A percentile compares a stretch with the other conserved stretches of the same genome.
Evolutionary conservation across 2,797 vertebrate species (phyloP).

Genomic region (Sebastes glaucus): DNA sequence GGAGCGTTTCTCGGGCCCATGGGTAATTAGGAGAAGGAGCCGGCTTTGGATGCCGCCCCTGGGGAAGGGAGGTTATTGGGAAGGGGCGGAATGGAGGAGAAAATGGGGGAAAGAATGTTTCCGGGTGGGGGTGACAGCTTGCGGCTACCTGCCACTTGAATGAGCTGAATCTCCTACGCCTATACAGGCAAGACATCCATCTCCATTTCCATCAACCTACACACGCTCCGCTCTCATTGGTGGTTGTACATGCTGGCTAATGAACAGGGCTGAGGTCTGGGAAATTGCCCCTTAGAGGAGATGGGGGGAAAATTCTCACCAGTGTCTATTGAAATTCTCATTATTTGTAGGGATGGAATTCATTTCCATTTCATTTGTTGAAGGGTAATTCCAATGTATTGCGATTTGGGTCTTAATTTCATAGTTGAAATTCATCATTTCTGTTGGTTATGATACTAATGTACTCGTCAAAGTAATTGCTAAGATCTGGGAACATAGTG

Average conservation of each 20-base stretch:
- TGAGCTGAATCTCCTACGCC: conserved; percentile 34
- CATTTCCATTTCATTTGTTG: conserved; percentile 35
- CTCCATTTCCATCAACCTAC: conserved; percentile 54
- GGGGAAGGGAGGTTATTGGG: conserved; percentile 63
- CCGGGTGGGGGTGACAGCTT: conserved; percentile 34
- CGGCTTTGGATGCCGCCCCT: conserved; percentile 62
- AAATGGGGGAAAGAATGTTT: background rate
- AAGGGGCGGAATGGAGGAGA: conserved; percentile 45
- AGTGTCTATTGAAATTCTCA: conserved; percentile 38
- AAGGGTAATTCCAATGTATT: conserved; percentile 1
- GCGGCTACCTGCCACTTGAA: conserved; percentile 54
- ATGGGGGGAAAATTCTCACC: background rate
- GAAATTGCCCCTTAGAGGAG: conserved; percentile 52
- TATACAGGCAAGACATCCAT: conserved; percentile 47
- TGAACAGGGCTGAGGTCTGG: conserved; percentile 61
- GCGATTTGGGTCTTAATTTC: conserved; percentile 2
- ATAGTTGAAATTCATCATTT: background rate
- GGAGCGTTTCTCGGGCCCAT: conserved; percentile 72
- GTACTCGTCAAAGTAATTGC: background rate
- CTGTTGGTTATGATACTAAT: background rate
- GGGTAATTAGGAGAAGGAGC: conserved; percentile 82
- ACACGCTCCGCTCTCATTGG: conserved; percentile 40
- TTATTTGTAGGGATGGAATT: conserved; percentile 45
- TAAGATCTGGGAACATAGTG: background rate
- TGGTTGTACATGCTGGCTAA: conserved; percentile 52